Conservation (phyloP, 2,888 invertebrate species). For the Lissonota sp. region DNA sequence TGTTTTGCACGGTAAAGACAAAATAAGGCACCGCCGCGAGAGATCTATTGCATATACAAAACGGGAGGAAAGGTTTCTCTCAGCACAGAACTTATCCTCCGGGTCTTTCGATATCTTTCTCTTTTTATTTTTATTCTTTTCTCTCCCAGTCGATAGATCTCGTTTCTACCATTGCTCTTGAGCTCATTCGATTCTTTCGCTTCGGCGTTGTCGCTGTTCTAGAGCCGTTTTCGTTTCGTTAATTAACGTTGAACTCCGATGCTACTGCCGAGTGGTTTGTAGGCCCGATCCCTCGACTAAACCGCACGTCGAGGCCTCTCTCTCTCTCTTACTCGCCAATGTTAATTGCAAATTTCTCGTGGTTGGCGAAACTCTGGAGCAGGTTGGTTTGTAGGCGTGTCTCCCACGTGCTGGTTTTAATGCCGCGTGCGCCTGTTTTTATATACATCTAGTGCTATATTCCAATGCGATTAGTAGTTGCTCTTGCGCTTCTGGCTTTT, state of each 20-base stretch:
- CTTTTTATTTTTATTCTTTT: slow-evolving; percentile 37
- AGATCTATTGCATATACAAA: slow-evolving; percentile 51
- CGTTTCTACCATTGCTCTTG: slow-evolving; percentile 34
- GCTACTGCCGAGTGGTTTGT: neutral
- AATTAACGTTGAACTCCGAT: slow-evolving; percentile 78
- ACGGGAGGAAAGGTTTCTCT: slow-evolving; percentile 32
- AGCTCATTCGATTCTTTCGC: slow-evolving; percentile 38
- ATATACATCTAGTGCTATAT: slow-evolving; percentile 34
- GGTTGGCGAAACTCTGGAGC: slow-evolving; percentile 64
- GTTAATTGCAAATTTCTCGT: slow-evolving; percentile 75
- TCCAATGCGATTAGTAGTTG: slow-evolving; percentile 17
- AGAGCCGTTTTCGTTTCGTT: slow-evolving; percentile 74
- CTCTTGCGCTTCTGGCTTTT: slow-evolving; percentile 44
- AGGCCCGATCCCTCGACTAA: slow-evolving; percentile 6
- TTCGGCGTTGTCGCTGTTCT: slow-evolving; percentile 49
- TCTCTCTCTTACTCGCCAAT: slow-evolving; percentile 67
- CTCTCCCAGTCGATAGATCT: slow-evolving; percentile 14
- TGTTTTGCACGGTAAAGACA: slow-evolving; percentile 67
- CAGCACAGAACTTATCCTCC: too few species aligned
- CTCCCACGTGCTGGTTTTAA: slow-evolving; percentile 72
- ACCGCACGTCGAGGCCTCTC: slow-evolving; percentile 37
- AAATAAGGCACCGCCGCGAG: slow-evolving; percentile 73
- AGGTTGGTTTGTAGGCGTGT: slow-evolving; percentile 73
- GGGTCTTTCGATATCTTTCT: slow-evolving; percentile 49
- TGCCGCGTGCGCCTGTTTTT: slow-evolving; percentile 61